phyloP scores from a whole-genome alignment of 2,797 vertebrate species.

The Gymnothorax reevesii region DNA sequence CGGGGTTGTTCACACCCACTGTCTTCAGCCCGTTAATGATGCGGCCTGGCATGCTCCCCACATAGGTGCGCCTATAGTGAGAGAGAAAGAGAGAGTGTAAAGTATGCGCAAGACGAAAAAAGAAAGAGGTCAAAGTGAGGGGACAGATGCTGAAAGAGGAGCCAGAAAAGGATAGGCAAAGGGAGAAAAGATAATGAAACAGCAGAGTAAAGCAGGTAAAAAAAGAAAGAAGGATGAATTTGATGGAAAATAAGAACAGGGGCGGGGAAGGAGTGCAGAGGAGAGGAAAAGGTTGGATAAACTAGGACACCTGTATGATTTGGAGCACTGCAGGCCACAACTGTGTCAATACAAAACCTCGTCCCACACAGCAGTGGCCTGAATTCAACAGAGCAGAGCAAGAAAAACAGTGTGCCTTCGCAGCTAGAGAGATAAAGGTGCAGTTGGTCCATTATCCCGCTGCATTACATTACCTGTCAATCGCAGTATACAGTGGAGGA shows the following conservation, averaged over 20 bases:
- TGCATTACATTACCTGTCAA: conserved; percentile 12
- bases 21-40: conserved; percentile 96
- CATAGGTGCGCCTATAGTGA: conserved; percentile 86
- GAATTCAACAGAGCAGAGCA: background rate
- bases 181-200: conserved; percentile 17
- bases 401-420: background rate
- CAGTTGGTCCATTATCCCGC: conserved; percentile 24
- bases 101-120: background rate
- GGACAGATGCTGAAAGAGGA: background rate
- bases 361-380: conserved; percentile 10
- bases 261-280: background rate
- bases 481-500: background rate
- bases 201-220: background rate
- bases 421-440: conserved; percentile 31
- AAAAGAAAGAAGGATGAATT: background rate
- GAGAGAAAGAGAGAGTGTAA: background rate
- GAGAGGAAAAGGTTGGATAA: background rate
- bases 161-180: background rate
- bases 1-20: conserved; percentile 91
- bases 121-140: background rate
- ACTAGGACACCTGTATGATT: background rate
- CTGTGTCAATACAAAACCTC: background rate
- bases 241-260: background rate
- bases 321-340: background rate
- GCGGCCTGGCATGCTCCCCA: conserved; percentile 96